phyloP scores from a whole-genome alignment of 2,888 invertebrate species.

The Tricholauxania praeusta region DNA sequence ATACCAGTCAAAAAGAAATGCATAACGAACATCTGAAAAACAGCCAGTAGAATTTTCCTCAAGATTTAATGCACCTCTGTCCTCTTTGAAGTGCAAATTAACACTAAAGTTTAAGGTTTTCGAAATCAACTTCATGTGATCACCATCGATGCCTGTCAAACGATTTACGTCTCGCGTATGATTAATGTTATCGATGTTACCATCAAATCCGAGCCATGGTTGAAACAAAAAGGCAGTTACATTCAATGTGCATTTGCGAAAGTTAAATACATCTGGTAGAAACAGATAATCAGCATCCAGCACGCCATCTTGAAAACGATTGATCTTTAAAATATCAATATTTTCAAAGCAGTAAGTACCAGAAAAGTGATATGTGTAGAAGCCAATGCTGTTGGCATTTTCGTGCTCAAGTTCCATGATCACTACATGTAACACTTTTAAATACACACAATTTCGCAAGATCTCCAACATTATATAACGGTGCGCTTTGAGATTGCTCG shows the following conservation, averaged over 20 bases:
- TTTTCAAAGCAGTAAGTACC: conserved; percentile 36
- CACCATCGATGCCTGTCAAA: conserved; percentile 57
- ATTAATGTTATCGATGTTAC: conserved; percentile 45
- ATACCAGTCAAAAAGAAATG: no score
- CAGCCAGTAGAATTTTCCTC: conserved; percentile 50
- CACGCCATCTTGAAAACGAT: conserved; percentile 46
- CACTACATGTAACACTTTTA: conserved; percentile 54
- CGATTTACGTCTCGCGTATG: conserved; percentile 41
- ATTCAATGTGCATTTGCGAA: conserved; percentile 52
- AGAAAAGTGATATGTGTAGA: conserved; percentile 45
- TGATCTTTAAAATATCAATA: conserved; percentile 45
- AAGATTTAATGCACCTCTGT: conserved; percentile 41
- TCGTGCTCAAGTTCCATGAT: conserved; percentile 47
- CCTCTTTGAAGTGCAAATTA: conserved; percentile 46
- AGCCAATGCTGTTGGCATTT: conserved; percentile 29
- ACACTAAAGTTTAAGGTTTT: conserved; percentile 53
- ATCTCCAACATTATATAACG: conserved; percentile 43
- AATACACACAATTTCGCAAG: conserved; percentile 47
- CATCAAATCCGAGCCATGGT: conserved; percentile 54
- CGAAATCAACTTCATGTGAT: conserved; percentile 53
- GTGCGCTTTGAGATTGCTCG: background rate
- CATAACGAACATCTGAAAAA: conserved; percentile 51
- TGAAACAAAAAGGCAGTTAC: conserved; percentile 50
- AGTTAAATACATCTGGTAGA: conserved; percentile 44
- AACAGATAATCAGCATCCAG: conserved; percentile 49